Evolutionary conservation across 2,888 invertebrate species (phyloP).

Genomic region (Drosophila neutralis): DNA sequence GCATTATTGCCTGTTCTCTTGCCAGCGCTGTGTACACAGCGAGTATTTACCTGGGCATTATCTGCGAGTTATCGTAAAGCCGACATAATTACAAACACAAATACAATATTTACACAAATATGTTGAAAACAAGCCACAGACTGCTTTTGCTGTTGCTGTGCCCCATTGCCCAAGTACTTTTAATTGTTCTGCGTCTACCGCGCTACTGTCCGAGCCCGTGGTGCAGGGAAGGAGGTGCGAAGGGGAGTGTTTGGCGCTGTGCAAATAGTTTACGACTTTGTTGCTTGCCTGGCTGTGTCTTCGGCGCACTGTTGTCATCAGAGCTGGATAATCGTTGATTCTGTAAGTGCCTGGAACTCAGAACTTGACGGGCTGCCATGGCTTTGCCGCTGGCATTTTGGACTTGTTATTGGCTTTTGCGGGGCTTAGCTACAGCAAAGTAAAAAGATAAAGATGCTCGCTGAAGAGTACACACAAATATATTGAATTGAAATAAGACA

Average conservation of each 20-base stretch:
- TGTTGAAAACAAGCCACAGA: slow-evolving; percentile 63
- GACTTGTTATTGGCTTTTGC: slow-evolving; percentile 16
- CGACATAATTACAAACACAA: slow-evolving; percentile 78
- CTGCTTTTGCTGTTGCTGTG: slow-evolving; percentile 38
- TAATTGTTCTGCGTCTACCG: slow-evolving; percentile 50
- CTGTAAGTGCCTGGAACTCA: slow-evolving; percentile 64
- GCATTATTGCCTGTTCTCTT: slow-evolving; percentile 32
- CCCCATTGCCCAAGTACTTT: slow-evolving; percentile 38
- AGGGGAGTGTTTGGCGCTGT: slow-evolving; percentile 41
- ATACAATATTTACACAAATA: slow-evolving; percentile 77
- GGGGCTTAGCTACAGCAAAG: slow-evolving; percentile 2
- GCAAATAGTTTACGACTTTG: slow-evolving; percentile 57
- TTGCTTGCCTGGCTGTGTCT: slow-evolving; percentile 13
- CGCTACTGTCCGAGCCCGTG: slow-evolving; percentile 28
- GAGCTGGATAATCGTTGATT: slow-evolving; percentile 71
- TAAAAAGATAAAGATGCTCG: slow-evolving; percentile 14
- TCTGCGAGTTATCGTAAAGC: slow-evolving; percentile 74
- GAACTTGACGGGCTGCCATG: slow-evolving; percentile 42
- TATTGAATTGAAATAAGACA: slow-evolving; percentile 1
- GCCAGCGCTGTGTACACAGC: slow-evolving; percentile 22
- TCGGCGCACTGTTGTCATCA: slow-evolving; percentile 20
- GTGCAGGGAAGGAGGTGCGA: slow-evolving; percentile 1
- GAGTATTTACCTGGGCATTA: slow-evolving; percentile 76
- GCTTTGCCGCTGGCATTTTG: slow-evolving; percentile 15
- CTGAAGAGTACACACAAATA: slow-evolving; percentile 4